Evolutionary conservation across 2,113 vertebrate species (phyloP), one percentile per base, ranked within the genome.

Genomic region (Chionodraco myersi): DNA sequence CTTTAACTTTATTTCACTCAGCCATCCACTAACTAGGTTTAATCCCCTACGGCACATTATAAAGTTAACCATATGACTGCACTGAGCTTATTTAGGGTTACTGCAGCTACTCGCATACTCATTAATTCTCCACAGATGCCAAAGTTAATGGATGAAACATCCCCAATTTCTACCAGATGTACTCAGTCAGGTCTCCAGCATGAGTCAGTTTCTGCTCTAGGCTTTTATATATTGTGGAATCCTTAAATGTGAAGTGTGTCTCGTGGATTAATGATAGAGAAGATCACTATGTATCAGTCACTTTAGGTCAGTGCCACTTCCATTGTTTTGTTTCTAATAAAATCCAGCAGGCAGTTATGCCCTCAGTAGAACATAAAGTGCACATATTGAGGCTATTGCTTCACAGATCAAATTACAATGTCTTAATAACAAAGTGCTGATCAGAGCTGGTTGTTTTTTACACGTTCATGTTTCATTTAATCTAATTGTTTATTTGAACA

Each of bases 81-180:
- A 52, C 76, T 64, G 62, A 67, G 81, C 81, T 80, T 61, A 83
- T 83, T 89, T 88, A 65, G 70, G 63, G 51, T 76, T 72, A 64
- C 51, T 77, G 70, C 60, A 72, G 73, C 63, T 74, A 59, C 76
- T 73, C 78, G 52, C 68, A 62, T 57, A 67, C 81, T 88, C 80
- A 85, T 89, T 91, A 90, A 58, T 80, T 68, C 73, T 66, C 68
- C 47, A 74, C 80, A 88, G 84, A 88, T 89, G 87, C 72, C 49
- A 49, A 5, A 44, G 69, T 83, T 84, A 87, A 86, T 82, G 65
- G 68, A 80, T 56, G 41, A 85, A 69, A 78, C 53, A 64, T 80
- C 61, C 66, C 5, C 41, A 53, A 51, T 80, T 81, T 53, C 73
- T 69, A 51, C 87, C 80, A 88, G 86, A 88, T 91, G 84, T 84